Base-by-base conservation (phyloP, 2,888 invertebrate species). In the Thalpophila matura region DNA sequence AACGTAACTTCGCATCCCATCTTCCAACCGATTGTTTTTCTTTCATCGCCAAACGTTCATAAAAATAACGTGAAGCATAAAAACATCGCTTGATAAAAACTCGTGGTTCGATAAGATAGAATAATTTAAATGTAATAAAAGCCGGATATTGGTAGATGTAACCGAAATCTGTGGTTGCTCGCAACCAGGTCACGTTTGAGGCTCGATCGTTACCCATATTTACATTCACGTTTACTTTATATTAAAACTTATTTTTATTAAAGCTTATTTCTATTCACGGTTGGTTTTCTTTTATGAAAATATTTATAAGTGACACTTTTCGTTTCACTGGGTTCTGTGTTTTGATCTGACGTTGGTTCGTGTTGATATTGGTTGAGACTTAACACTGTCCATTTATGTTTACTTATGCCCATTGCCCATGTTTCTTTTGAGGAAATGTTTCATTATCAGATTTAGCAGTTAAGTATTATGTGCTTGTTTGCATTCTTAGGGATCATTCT, bases 51-150 rank as follows among this genome's bases (percentile, higher is more conserved):
- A 18, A 53, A 49, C 40, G 18, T 4, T 35, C 31, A 67, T 74
- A 74, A 72, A 69, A 77, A 72, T 74, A 69, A 69, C 58, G 37
- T 26, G 38, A 38, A 59, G 60, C 50, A 73, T 69, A 72, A 77
- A 77, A 71, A 68, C 59, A 72, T 38, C 22, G 43, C 40, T 50
- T 50, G 60, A 75, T 77, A 75, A 77, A 76, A 69, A 63, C 55
- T 68, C 61, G 47, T 57, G 35, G 59, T 54, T 63, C 54, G 65
- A 71, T 74, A 79, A 61, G 58, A 75, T 65, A 74, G 74, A 78
- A 78, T 76, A 79, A 79, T 79, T 78, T 79, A 79, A 79, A 76
- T 67, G 76, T 70, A 73, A 78, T 79, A 79, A 74, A 70, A 65
- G 56, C 54, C 62, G 74, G 74, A 78, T 76, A 77, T 77, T 73